phyloP scores from a whole-genome alignment of 2,797 vertebrate species.

The Gymnothorax reevesii region DNA sequence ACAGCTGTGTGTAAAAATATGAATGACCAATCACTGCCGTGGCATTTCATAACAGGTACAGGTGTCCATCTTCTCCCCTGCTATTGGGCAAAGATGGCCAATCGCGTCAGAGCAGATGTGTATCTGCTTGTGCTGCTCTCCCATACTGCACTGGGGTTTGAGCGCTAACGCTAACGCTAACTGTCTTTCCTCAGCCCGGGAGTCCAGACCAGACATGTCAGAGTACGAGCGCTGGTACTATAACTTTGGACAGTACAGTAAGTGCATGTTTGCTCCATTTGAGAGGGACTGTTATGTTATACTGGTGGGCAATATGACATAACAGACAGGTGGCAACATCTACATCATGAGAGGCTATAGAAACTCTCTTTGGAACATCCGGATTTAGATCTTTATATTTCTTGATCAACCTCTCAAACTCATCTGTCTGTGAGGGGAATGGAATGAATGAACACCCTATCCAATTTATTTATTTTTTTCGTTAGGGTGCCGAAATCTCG shows the following conservation, averaged over 20 bases:
- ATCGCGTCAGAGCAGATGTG: constrained; percentile 61
- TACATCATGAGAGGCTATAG: too few species aligned
- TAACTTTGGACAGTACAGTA: constrained; percentile 77
- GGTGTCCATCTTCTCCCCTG: background rate
- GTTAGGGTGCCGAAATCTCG: background rate
- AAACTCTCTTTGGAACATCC: too few species aligned
- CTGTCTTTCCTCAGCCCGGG: constrained; percentile 72
- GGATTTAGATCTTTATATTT: too few species aligned
- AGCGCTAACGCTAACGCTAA: constrained; percentile 59
- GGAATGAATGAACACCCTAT: background rate
- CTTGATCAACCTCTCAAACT: too few species aligned
- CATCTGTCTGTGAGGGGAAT: too few species aligned
- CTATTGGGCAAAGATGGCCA: constrained; percentile 33
- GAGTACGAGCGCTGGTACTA: constrained; percentile 79
- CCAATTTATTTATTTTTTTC: background rate
- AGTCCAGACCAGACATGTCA: constrained; percentile 73
- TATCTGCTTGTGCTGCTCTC: constrained; percentile 39
- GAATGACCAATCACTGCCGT: background rate
- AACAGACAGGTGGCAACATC: background rate
- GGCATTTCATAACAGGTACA: background rate
- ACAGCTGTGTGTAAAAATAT: background rate
- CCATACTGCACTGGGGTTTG: constrained; percentile 40
- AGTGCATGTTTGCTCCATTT: constrained; percentile 66
- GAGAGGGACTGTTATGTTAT: constrained; percentile 51
- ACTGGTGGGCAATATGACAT: background rate